Base-by-base conservation (phyloP, 2,888 invertebrate genomes). In the Clepsis dumicolana region DNA sequence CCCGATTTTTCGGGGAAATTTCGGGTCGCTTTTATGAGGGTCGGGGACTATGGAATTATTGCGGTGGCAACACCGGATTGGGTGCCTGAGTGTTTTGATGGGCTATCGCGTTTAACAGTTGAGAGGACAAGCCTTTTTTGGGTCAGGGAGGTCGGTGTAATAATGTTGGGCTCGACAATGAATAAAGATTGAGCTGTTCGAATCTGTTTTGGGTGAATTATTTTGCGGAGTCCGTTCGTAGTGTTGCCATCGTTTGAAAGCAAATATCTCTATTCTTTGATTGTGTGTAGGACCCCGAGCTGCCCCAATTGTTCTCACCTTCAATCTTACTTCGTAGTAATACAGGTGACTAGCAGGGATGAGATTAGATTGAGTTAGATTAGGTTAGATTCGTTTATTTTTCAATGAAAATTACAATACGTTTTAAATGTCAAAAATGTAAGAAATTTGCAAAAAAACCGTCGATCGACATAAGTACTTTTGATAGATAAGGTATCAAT, bases 51-150 rank as follows among this genome's bases (percentile, higher is more conserved):
- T 32, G 56, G 41, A 29, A 44, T 65, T 48, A 67, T 67, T 67
- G 62, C 62, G 48, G 54, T 44, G 60, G 66, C 62, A 67, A 54
- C 56, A 64, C 68, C 52, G 65, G 50, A 68, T 68, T 59, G 63
- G 59, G 68, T 68, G 68, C 57, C 32, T 64, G 57, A 68, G 68
- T 68, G 59, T 68, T 68, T 68, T 68, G 68, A 68, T 64, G 64
- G 64, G 57, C 32, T 48, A 64, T 68, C 52, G 32, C 53, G 18
- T 68, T 68, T 68, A 64, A 59, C 64, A 52, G 68, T 59, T 53
- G 41, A 64, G 64, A n/a, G 32, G 67, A 57, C 50, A 35, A 48
- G 56, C 62, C 63, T 53, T 53, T 67, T 66, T 67, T 24, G 41
- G 67, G 67, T 52, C 67, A 41, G 44, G 21, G 64, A 56, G 65